These are phyloP conservation scores for Spisula solida DNA, from an alignment of 2,888 invertebrate genomes.

Conservation along the genomic window DNA sequence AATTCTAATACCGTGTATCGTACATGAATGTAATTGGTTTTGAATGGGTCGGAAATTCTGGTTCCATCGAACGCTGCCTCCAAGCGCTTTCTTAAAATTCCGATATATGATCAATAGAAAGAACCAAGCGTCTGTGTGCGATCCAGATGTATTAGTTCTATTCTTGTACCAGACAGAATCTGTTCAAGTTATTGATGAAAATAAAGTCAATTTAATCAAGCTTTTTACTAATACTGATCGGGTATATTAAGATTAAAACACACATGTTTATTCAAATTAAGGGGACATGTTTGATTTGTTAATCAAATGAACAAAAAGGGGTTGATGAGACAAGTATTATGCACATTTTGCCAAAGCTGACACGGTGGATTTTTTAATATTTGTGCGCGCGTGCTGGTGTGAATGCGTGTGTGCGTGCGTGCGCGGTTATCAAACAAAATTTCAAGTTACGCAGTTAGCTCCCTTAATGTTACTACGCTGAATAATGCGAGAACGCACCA, in stretches of 20 bases:
- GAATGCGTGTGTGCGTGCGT: too few species aligned
- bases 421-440: too few species aligned
- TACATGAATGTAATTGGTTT: not conserved
- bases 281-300: too few species aligned
- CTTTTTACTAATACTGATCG: not conserved
- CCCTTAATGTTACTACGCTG: too few species aligned
- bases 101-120: conserved; percentile 11
- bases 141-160: not conserved
- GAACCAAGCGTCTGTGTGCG: not conserved
- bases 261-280: not conserved
- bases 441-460: too few species aligned
- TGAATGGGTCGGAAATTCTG: conserved; percentile 19
- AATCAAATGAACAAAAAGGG: too few species aligned
- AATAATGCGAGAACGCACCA: too few species aligned
- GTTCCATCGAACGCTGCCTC: not conserved
- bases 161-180: not conserved
- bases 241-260: not conserved
- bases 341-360: too few species aligned
- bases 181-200: not conserved
- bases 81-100: conserved; percentile 19
- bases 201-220: not conserved
- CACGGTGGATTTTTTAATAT: too few species aligned
- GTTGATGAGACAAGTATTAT: too few species aligned
- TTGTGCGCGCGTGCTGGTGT: too few species aligned
- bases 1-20: not conserved